These are phyloP conservation scores for Dendroctonus valens DNA, from an alignment of 1,140 invertebrate species.

Conservation along the genomic window DNA sequence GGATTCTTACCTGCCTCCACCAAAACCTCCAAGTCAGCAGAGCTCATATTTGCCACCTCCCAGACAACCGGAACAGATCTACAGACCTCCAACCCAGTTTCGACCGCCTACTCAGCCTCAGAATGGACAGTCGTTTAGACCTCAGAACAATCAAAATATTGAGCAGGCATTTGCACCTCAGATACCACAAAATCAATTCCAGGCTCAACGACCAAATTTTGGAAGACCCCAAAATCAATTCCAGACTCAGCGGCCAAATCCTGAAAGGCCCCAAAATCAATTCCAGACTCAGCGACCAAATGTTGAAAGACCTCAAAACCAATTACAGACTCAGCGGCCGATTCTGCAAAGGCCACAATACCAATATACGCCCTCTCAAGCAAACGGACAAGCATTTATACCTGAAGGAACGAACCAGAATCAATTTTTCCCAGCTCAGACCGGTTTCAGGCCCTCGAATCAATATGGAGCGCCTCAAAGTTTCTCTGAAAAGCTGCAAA, in stretches of 20 bases:
- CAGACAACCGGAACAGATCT: too few relatives aligned
- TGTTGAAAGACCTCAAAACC: too few relatives aligned
- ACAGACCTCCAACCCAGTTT: conserved; percentile 1
- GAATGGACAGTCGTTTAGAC: neutral
- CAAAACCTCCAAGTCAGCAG: neutral
- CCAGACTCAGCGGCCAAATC: too few relatives aligned
- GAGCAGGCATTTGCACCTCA: neutral
- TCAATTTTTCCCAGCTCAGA: neutral
- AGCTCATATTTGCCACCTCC: too few relatives aligned
- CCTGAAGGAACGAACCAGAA: neutral
- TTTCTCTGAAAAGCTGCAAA: neutral
- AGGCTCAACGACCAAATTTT: too few relatives aligned
- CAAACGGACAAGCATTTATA: too few relatives aligned
- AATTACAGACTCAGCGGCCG: too few relatives aligned
- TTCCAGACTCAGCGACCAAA: too few relatives aligned
- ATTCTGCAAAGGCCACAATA: neutral
- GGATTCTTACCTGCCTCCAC: neutral
- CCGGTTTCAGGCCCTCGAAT: conserved; percentile 1
- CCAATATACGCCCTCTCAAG: conserved; percentile 1
- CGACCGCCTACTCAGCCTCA: neutral
- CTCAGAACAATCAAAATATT: neutral
- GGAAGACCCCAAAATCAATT: too few relatives aligned
- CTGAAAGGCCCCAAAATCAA: too few relatives aligned
- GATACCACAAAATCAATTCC: too few relatives aligned
- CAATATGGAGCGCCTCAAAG: neutral